Conservation (phyloP, 2,113 vertebrate species). For the Chaenocephalus aceratus region DNA sequence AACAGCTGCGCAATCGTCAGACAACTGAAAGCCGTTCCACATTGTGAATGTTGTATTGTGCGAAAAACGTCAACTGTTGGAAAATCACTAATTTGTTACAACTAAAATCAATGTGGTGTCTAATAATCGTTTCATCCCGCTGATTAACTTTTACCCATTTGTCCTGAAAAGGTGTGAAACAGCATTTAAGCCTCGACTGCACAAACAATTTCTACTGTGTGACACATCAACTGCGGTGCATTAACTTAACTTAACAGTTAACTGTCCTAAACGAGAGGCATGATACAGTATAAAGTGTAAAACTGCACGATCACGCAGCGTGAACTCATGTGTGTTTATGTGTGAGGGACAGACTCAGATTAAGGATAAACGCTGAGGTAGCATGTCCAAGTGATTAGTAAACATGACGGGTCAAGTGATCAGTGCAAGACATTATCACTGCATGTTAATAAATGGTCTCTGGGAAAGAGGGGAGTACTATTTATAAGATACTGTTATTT, state of each 20-base stretch:
- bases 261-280: not conserved
- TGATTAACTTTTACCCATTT: not conserved
- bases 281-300: not conserved
- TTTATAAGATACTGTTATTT: no score
- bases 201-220: not conserved
- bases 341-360: not conserved
- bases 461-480: not conserved
- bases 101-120: not conserved
- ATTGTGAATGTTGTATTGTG: not conserved
- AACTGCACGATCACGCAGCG: not conserved
- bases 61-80: not conserved
- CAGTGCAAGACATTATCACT: not conserved
- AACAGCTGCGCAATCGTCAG: constrained; percentile 31
- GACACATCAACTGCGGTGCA: not conserved
- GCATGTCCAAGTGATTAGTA: constrained; percentile 6
- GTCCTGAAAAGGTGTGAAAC: not conserved
- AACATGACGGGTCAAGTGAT: constrained; percentile 20
- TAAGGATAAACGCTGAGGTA: not conserved
- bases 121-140: not conserved
- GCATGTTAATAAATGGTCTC: not conserved
- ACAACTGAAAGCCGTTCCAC: not conserved
- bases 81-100: not conserved
- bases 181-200: not conserved
- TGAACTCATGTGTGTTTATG: not conserved
- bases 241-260: not conserved